Evolutionary conservation across 2,888 invertebrate species (phyloP).

Genomic region (Ryuthela nishihirai): DNA sequence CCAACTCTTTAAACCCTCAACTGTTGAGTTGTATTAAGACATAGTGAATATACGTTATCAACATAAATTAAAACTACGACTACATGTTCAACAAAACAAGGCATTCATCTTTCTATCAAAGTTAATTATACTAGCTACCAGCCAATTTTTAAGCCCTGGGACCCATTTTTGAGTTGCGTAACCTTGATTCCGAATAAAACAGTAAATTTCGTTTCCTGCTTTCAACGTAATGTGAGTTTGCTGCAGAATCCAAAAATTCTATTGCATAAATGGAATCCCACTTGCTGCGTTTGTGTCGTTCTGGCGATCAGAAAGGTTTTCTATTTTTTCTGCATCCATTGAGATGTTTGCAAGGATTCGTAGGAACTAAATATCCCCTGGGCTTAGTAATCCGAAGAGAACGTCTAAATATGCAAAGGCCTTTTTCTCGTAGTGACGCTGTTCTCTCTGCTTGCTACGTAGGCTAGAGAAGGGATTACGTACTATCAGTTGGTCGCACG

Average conservation of each 20-base stretch:
- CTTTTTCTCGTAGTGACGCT: conserved; percentile 13
- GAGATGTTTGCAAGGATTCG: conserved; percentile 2
- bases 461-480: conserved; percentile 27
- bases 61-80: too few relatives aligned
- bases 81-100: too few relatives aligned
- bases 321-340: conserved; percentile 1
- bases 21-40: too few relatives aligned
- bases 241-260: conserved; percentile 35
- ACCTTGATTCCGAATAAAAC: too few relatives aligned
- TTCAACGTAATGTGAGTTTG: too few relatives aligned
- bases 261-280: conserved; percentile 38
- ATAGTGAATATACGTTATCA: too few relatives aligned
- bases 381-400: conserved; percentile 33
- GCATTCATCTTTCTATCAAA: too few relatives aligned
- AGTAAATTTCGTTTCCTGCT: too few relatives aligned
- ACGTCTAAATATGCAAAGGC: conserved; percentile 35
- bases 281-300: conserved; percentile 34
- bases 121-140: too few relatives aligned
- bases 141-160: too few relatives aligned
- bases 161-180: too few relatives aligned
- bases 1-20: too few relatives aligned
- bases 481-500: conserved; percentile 28
- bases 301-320: conserved; percentile 23
- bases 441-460: conserved; percentile 4
- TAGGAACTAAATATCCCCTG: conserved; percentile 9